Conservation (phyloP, 2,797 vertebrate species). For the Limnodromus scolopaceus region DNA sequence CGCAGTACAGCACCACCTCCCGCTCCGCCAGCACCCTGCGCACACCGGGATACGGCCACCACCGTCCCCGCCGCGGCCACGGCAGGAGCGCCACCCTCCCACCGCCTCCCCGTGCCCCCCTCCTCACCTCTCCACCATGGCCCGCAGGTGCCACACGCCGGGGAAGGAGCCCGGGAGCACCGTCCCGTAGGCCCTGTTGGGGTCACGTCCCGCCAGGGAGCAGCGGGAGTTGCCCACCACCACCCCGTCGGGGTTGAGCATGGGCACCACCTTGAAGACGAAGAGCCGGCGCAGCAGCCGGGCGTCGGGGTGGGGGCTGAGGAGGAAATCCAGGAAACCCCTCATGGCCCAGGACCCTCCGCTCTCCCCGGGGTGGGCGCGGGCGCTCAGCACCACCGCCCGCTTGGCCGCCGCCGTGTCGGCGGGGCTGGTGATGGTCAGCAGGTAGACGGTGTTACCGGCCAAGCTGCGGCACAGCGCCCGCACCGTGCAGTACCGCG, state of each 20-base stretch:
- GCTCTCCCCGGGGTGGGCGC: conserved; percentile 92
- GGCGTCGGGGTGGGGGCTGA: conserved; percentile 86
- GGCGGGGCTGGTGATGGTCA: conserved; percentile 84
- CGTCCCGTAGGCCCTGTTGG: conserved; percentile 90
- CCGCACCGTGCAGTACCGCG: conserved; percentile 82
- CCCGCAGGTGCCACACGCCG: conserved; percentile 87
- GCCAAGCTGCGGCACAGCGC: conserved; percentile 89
- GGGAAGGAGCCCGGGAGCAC: conserved; percentile 84
- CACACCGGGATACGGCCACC: accelerated
- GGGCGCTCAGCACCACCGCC: conserved; percentile 88
- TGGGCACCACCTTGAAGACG: conserved; percentile 93
- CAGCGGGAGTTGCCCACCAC: conserved; percentile 95
- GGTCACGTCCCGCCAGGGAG: conserved; percentile 88
- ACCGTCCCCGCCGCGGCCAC: accelerated
- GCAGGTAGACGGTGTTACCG: conserved; percentile 86
- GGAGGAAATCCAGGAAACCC: conserved; percentile 91
- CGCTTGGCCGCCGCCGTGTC: conserved; percentile 73
- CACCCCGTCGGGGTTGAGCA: conserved; percentile 95
- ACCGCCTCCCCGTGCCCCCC: accelerated
- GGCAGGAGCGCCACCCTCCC: accelerated
- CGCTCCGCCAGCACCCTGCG: conserved; percentile 84
- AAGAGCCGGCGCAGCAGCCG: conserved; percentile 88
- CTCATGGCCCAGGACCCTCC: conserved; percentile 93
- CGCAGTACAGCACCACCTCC: conserved; percentile 91
- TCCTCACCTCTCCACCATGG: conserved; percentile 90